Evolutionary conservation across 2,113 vertebrate species (phyloP).

Genomic region (Albula glossodonta): DNA sequence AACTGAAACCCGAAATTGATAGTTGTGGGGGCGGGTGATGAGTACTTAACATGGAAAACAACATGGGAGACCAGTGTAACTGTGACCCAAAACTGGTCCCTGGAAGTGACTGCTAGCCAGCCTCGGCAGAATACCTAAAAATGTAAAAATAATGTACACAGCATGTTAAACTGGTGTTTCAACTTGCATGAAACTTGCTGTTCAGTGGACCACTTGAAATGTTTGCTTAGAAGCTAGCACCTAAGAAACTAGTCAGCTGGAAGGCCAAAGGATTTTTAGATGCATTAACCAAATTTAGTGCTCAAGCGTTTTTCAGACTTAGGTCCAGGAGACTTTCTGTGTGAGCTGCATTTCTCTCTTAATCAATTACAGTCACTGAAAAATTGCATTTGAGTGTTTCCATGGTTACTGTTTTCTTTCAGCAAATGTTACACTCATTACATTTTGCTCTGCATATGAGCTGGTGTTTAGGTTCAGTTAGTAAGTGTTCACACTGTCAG

Average conservation of each 20-base stretch:
- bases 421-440: background rate
- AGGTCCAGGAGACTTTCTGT: background rate
- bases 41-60: background rate
- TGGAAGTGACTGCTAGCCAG: background rate
- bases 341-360: background rate
- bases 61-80: too few species aligned
- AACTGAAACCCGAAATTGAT: constrained; percentile 27
- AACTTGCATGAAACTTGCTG: background rate
- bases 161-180: too few species aligned
- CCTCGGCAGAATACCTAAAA: too few species aligned
- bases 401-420: background rate
- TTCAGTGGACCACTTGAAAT: background rate
- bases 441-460: background rate
- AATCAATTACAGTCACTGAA: background rate
- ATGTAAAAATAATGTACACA: too few species aligned
- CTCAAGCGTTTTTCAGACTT: background rate
- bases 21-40: background rate
- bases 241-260: background rate
- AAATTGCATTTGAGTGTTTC: background rate
- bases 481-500: background rate
- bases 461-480: background rate
- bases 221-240: background rate
- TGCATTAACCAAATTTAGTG: background rate
- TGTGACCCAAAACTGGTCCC: background rate
- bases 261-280: background rate